Base-by-base conservation (phyloP, 2,888 invertebrate genomes). In the Mesorhabditis sp. region DNA sequence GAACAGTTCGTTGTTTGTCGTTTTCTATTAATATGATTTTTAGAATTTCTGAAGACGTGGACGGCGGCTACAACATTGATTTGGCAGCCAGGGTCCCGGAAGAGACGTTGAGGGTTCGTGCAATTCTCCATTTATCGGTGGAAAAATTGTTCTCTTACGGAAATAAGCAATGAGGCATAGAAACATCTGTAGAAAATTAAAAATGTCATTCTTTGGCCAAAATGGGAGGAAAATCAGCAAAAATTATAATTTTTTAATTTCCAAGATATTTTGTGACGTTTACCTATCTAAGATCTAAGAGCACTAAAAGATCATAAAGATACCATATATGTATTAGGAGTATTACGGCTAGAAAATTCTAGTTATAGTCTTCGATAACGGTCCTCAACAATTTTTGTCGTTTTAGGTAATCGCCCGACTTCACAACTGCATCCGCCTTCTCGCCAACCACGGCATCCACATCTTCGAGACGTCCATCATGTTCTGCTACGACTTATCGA, bases 401-500 rank as follows among this genome's bases (percentile, higher is more conserved):
- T 84, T 86, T 66, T 87, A 92, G 91, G 89, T 90, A 10, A 90
- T 95, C 41, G 91, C 92, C 0, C 89, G 97, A 70, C 87, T 96
- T 43, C 90, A 92, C 69, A 96, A 96, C 87, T 95, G 95, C 86
- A 91, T 98, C 74, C 87, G 92, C 65, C 92, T 93, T 0, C 88
- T 98, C 69, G 91, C 93, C 0, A 91, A 92, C 43, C 92, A 93
- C 76, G 92, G 92, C 85, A 91, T 96, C 88, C 91, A 93, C 89
- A 87, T 98, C 3, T 95, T 91, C 81, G 95, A 96, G 85, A 94
- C 94, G 0, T 94, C 93, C 83, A 92, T 96, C 65, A 90, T 92
- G 79, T 85, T 87, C 7, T 93, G 95, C 0, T 96, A 91, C 86
- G 93, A 95, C 79, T 93, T 92, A 84, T 95, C 95, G 10, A 13